Percentiles rank a stretch among this genome's conserved stretches.
Evolutionary conservation across 2,888 invertebrate genomes (phyloP).

Genomic region (Eugnorisma glareosa): DNA sequence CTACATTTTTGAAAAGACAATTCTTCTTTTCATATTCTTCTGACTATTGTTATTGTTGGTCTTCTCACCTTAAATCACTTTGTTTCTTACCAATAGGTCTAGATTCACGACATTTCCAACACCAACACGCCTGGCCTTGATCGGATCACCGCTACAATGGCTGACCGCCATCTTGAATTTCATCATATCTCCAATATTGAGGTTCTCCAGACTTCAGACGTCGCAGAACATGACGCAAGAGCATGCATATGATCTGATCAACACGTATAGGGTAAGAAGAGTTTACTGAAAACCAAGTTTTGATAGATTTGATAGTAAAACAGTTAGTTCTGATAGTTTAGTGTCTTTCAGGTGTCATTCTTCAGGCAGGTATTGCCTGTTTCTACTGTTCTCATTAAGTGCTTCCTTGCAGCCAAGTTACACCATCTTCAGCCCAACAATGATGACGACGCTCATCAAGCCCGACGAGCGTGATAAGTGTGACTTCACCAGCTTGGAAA

Average conservation of each 20-base stretch:
- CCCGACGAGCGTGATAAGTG: conserved; percentile 73
- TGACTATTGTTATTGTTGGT: too few species aligned
- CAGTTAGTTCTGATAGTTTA: neutral
- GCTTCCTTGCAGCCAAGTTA: conserved; percentile 69
- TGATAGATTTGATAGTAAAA: neutral
- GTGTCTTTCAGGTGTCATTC: neutral
- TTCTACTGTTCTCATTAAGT: neutral
- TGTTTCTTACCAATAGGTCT: conserved; percentile 67
- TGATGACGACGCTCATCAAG: conserved; percentile 75
- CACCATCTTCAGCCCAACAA: conserved; percentile 75
- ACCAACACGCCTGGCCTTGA: conserved; percentile 77
- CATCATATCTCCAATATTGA: conserved; percentile 76
- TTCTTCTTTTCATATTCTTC: too few species aligned
- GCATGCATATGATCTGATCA: conserved; percentile 79
- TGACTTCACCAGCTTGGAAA: conserved; percentile 78
- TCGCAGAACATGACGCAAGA: conserved; percentile 76
- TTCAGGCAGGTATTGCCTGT: neutral
- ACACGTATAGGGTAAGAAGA: conserved; percentile 79
- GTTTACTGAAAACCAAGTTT: neutral
- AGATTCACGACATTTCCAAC: conserved; percentile 77
- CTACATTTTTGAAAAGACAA: neutral
- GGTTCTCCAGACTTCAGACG: conserved; percentile 78
- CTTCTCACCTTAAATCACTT: neutral
- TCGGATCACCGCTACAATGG: conserved; percentile 84
- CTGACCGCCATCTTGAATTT: conserved; percentile 80